Percentiles rank a stretch among this genome's conserved stretches.
phyloP scores from a whole-genome alignment of 2,888 invertebrate genomes.

The Resseliella maxima region DNA sequence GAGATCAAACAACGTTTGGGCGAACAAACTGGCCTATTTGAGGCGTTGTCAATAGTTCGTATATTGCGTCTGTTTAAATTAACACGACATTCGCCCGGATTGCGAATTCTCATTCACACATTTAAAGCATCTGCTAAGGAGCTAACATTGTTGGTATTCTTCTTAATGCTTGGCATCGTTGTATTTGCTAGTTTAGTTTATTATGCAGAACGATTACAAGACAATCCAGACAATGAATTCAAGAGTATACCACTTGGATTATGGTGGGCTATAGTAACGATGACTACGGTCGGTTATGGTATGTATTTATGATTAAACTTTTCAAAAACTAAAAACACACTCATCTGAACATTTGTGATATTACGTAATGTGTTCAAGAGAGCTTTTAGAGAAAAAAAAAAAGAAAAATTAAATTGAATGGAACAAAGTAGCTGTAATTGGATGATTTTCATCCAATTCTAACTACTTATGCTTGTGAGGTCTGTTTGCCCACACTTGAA shows the following conservation, averaged over 20 bases:
- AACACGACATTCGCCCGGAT: conserved; percentile 95
- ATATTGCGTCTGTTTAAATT: conserved; percentile 98
- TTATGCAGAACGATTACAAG: conserved; percentile 96
- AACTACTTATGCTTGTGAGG: no score
- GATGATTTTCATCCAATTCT: no score
- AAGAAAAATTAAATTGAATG: no score
- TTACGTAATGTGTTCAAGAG: no score
- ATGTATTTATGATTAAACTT: background rate
- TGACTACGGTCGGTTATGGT: conserved; percentile 97
- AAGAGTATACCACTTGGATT: conserved; percentile 97
- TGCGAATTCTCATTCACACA: conserved; percentile 98
- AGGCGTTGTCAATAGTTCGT: conserved; percentile 97
- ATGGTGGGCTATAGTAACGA: conserved; percentile 99
- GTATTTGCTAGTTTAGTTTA: conserved; percentile 98
- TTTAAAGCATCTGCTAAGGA: conserved; percentile 98
- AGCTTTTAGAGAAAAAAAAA: no score
- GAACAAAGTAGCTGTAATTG: no score
- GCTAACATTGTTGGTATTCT: conserved; percentile 94
- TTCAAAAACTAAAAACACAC: no score
- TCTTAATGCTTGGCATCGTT: conserved; percentile 96
- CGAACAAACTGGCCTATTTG: conserved; percentile 94
- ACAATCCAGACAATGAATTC: conserved; percentile 96
- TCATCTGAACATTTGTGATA: no score
- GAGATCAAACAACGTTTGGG: conserved; percentile 90
- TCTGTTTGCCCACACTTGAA: no score